Conservation (phyloP, 2,888 invertebrate species). For the Tiphia femorata region DNA sequence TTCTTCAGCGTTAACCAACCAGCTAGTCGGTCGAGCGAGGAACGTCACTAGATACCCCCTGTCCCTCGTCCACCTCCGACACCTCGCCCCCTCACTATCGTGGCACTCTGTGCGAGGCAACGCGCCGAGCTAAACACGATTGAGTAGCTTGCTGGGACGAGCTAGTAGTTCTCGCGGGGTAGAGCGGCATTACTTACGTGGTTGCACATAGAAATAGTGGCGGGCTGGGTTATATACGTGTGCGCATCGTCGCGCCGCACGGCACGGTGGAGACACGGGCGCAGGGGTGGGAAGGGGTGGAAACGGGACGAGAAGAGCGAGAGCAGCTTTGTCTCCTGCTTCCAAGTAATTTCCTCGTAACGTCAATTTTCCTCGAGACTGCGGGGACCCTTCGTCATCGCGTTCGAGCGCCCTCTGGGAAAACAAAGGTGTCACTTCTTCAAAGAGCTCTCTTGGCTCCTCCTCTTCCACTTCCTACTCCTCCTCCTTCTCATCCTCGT, state of each 20-base stretch:
- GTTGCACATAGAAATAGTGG: too few relatives aligned
- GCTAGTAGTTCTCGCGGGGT: too few relatives aligned
- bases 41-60: too few relatives aligned
- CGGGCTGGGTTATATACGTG: neutral
- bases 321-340: conserved; percentile 40
- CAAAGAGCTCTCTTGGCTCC: conserved; percentile 49
- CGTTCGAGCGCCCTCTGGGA: conserved; percentile 50
- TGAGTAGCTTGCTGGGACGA: too few relatives aligned
- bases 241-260: neutral
- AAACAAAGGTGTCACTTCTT: conserved; percentile 62
- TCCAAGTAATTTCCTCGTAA: conserved; percentile 51
- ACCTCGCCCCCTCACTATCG: too few relatives aligned
- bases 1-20: too few relatives aligned
- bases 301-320: neutral
- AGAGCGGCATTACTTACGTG: too few relatives aligned
- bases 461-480: too few relatives aligned
- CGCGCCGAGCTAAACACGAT: too few relatives aligned
- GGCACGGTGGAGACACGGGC: neutral
- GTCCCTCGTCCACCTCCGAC: too few relatives aligned
- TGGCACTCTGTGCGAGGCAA: too few relatives aligned
- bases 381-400: conserved; percentile 35
- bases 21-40: too few relatives aligned
- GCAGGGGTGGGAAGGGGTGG: neutral
- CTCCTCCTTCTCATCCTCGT: conserved; percentile 23
- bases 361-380: conserved; percentile 52